A percentile compares a stretch with the other conserved stretches of the same genome.
phyloP scores from a whole-genome alignment of 2,888 invertebrate genomes.

The Acanthacorydalis orientalis region DNA sequence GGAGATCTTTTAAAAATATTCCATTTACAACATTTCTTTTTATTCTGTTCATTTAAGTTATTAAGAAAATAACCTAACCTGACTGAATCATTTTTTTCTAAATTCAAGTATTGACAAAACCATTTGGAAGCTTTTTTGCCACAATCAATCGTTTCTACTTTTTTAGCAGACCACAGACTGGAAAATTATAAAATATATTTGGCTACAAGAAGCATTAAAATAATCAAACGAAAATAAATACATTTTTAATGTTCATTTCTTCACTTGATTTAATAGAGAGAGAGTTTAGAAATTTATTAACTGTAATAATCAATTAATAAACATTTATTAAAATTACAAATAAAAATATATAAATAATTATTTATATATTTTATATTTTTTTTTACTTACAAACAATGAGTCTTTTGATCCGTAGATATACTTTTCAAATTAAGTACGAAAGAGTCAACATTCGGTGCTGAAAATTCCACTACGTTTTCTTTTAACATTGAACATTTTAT shows the following conservation, averaged over 20 bases:
- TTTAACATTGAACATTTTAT: conserved; percentile 16
- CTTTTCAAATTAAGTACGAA: background rate
- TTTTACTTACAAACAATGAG: background rate
- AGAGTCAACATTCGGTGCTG: too few relatives aligned
- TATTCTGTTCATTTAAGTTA: conserved; percentile 5
- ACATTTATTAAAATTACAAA: too few relatives aligned
- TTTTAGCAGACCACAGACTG: conserved; percentile 22
- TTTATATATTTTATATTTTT: background rate
- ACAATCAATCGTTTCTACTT: conserved; percentile 37
- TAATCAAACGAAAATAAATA: too few relatives aligned
- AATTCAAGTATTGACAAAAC: conserved; percentile 31
- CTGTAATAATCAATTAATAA: too few relatives aligned
- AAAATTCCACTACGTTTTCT: too few relatives aligned
- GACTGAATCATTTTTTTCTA: conserved; percentile 13
- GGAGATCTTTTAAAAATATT: background rate
- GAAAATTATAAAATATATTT: conserved; percentile 3
- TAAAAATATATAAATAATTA: background rate
- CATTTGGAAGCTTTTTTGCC: conserved; percentile 42
- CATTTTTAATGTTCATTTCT: too few relatives aligned
- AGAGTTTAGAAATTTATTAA: too few relatives aligned
- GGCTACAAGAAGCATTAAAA: too few relatives aligned
- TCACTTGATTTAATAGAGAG: too few relatives aligned
- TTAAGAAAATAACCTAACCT: conserved; percentile 17
- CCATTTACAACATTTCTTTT: too few relatives aligned
- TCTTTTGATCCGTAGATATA: background rate